Evolutionary conservation across 2,797 vertebrate species (phyloP), one percentile per base, ranked within the genome.

Genomic region (Ctenopoma kingsleyae): DNA sequence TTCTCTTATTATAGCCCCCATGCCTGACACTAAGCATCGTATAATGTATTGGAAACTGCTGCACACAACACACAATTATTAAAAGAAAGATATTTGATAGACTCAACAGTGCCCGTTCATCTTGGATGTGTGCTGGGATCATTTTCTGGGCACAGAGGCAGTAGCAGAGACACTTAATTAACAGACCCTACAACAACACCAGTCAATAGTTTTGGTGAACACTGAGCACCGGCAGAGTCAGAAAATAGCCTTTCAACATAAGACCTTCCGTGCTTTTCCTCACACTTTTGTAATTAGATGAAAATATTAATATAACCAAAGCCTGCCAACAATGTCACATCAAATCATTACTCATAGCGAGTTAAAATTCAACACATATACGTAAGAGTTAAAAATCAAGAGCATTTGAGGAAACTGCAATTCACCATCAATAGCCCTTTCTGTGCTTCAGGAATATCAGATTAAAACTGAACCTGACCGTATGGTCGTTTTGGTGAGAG

Each of bases 11-110:
- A 91, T 81, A 84, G 85, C 71, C 69, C 65, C 65, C 51, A 74
- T 81, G 86, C 67, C 87, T 80, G 89, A 90, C 90, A 92, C 89
- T 93, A 92, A 92, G 90, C 85, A 87, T 80, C 59, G 85, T 84
- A 81, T 91, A 92, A 93, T 87, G 83, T 80, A 93, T 91, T 83
- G 87, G 72, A 86, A 84, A 85, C 72, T n/a, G 75, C 81, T 68
- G 75, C 76, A 87, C 85, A 84, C 85, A 50, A 82, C 82, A 76
- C 72, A 67, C 75, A 57, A 81, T 89, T 92, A 92, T 89, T 91
- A 93, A 87, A 91, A 92, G 91, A 74, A 91, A 85, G 76, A 61
- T 79, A 74, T 85, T 82, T 88, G 84, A 94, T 89, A 86, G 84
- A 88, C 80, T 86, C 83, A 81, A 84, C 78, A 75, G 63, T 23